These are phyloP conservation scores for Leptinotarsa rubiginosa DNA, from an alignment of 2,888 invertebrate species.

Conservation along the genomic window DNA sequence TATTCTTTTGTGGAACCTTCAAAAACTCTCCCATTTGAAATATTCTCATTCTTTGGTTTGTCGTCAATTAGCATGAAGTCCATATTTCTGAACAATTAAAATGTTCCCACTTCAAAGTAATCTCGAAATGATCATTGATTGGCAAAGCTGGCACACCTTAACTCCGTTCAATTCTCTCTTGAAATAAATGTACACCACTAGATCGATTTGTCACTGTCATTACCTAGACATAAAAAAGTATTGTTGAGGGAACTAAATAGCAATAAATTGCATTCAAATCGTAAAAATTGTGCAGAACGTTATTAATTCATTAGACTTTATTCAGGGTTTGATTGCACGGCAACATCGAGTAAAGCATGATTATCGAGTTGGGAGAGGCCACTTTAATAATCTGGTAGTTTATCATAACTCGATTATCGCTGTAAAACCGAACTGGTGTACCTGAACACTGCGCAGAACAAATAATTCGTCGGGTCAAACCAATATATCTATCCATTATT, in stretches of 20 bases:
- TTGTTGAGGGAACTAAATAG: constrained; percentile 14
- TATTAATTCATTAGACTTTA: constrained; percentile 16
- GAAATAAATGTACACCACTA: neutral
- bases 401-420: constrained; percentile 62
- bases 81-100: neutral
- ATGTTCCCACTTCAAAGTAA: neutral
- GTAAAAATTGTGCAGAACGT: constrained; percentile 19
- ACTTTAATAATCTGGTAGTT: constrained; percentile 62
- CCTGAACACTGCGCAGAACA: constrained; percentile 44
- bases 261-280: constrained; percentile 14
- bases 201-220: constrained; percentile 5
- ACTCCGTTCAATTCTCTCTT: neutral
- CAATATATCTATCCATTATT: constrained; percentile 55
- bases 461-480: constrained; percentile 38
- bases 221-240: constrained; percentile 1
- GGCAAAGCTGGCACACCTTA: neutral
- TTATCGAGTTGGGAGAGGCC: constrained; percentile 15
- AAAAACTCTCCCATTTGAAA: neutral
- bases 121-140: constrained; percentile 2
- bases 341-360: constrained; percentile 16
- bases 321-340: constrained; percentile 18
- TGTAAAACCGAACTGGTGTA: constrained; percentile 57
- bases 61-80: neutral
- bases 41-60: neutral
- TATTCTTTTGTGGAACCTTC: too few species aligned